Evolutionary conservation across 2,113 vertebrate genomes (phyloP), one percentile per base, ranked within the genome.

Genomic region (Nothocercus julius): DNA sequence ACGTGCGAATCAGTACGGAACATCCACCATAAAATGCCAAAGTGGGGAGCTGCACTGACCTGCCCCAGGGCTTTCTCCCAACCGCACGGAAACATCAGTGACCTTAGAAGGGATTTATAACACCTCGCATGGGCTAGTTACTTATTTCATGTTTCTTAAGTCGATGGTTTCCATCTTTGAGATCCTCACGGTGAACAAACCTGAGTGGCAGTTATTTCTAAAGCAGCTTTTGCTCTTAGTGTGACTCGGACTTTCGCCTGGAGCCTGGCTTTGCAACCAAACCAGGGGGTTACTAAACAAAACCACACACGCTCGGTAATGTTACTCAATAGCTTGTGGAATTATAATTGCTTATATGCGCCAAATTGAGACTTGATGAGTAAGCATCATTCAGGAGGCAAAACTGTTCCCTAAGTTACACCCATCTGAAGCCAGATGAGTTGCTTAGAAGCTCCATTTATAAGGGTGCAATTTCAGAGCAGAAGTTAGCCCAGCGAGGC

Each of bases 131-230:
- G 0, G n/a, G 27, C 13, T 54, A 20, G 4, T 54, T 81, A 25
- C 25, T 85, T 86, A 25, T 61, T 78, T 72, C 20, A 10, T 75
- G 92, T 91, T 90, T 89, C 86, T 69, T 89, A 91, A 95, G 79
- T 25, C 40, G 94, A 72, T 87, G 93, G 47, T 44, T 97, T 97
- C 93, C 28, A 44, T 73, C 22, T 3, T 3, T 7, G 9, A 88
- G 63, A n/a, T 92, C 61, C 62, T 93, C 34, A 22, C 62, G 85
- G 69, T 25, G 91, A 87, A 84, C 79, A 77, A 92, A 97, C 89
- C 96, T 97, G 96, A 97, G 91, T 75, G 72, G 82, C 94, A 93
- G 91, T 89, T 92, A 79, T 93, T 97, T 95, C 96, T 96, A 97
- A 96, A 92, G 83, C 89, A 80, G 75, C 92, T 96, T 36, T 1